These are phyloP conservation scores for Chrysotoxum bicinctum DNA, from an alignment of 2,888 invertebrate genomes.

Conservation along the genomic window DNA sequence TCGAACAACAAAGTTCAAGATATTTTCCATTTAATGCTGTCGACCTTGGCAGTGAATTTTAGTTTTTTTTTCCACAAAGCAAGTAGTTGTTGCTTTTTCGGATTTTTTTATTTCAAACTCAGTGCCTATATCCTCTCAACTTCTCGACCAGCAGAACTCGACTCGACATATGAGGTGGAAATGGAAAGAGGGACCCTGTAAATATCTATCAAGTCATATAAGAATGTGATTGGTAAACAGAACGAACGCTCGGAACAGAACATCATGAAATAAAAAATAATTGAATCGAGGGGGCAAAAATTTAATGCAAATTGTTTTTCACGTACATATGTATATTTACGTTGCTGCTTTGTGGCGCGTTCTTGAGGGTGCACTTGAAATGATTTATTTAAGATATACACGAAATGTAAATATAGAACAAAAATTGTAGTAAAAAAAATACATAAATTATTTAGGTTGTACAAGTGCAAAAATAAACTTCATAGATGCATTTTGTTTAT, in stretches of 20 bases:
- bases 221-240: conserved; percentile 33
- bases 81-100: conserved; percentile 7
- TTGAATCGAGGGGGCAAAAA: conserved; percentile 32
- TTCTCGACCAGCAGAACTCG: conserved; percentile 18
- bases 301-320: conserved; percentile 59
- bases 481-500: neutral
- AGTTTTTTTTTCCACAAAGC: neutral
- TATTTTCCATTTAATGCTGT: conserved; percentile 49
- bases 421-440: neutral
- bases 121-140: conserved; percentile 1
- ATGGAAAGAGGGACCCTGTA: neutral
- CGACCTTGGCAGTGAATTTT: conserved; percentile 69
- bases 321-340: conserved; percentile 14
- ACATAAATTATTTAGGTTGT: neutral
- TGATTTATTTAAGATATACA: conserved; percentile 47
- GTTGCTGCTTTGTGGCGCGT: conserved; percentile 43
- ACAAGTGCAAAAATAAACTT: conserved; percentile 16
- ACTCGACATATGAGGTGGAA: neutral
- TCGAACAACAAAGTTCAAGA: conserved; percentile 34
- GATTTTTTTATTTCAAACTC: conserved; percentile 21
- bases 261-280: conserved; percentile 13
- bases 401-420: conserved; percentile 27
- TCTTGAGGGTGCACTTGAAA: conserved; percentile 63
- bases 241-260: conserved; percentile 12
- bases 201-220: conserved; percentile 11